Conservation (phyloP, 2,888 invertebrate species). For the Plebejus anna region DNA sequence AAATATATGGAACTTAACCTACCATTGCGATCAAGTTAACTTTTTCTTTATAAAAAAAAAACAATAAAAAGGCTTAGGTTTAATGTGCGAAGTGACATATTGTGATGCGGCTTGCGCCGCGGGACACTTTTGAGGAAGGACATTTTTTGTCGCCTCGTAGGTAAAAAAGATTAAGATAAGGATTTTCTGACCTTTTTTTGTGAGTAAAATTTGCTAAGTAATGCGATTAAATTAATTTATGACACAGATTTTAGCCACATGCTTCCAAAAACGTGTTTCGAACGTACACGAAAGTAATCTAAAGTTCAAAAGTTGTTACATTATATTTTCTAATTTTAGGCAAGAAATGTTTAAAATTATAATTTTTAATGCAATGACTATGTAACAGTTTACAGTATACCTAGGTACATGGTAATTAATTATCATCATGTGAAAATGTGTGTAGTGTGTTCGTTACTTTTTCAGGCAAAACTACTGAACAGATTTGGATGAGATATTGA, state of each 20-base stretch:
- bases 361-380: too few species aligned
- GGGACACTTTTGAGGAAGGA: conserved; percentile 44
- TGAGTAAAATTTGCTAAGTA: conserved; percentile 46
- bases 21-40: not conserved
- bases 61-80: conserved; percentile 17
- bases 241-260: conserved; percentile 8
- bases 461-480: not conserved
- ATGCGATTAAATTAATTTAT: conserved; percentile 43
- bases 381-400: too few species aligned
- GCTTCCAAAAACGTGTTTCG: not conserved
- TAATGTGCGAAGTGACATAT: not conserved
- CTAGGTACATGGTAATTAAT: too few species aligned
- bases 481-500: not conserved
- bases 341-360: too few species aligned
- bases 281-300: not conserved
- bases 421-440: not conserved
- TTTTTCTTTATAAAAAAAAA: not conserved
- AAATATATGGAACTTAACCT: not conserved
- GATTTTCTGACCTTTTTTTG: conserved; percentile 20
- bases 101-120: conserved; percentile 34
- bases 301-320: too few species aligned
- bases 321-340: too few species aligned
- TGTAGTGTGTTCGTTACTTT: not conserved
- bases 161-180: conserved; percentile 22
- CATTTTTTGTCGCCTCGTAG: conserved; percentile 41